Conservation (phyloP, 1,140 invertebrate species). For the Gryllus bimaculatus region DNA sequence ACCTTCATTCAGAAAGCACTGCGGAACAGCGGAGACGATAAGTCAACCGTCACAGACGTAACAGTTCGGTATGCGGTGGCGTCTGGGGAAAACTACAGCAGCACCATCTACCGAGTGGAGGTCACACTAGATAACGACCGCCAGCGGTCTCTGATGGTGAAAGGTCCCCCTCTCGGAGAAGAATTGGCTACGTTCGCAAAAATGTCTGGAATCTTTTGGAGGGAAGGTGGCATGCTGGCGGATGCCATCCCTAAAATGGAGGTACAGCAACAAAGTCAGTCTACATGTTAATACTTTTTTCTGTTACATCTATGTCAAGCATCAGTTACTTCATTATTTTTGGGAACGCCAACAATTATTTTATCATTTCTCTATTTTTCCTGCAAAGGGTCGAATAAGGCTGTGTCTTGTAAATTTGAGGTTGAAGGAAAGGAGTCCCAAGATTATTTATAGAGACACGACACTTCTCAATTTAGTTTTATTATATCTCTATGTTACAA, state of each 20-base stretch:
- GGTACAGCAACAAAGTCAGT: neutral
- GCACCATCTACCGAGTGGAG: conserved; percentile 34
- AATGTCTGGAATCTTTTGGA: neutral
- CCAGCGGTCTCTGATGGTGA: neutral
- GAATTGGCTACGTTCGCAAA: neutral
- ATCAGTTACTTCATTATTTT: too few relatives aligned
- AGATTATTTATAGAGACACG: too few relatives aligned
- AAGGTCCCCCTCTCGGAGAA: neutral
- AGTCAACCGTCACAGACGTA: conserved; percentile 27
- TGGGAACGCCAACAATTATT: too few relatives aligned
- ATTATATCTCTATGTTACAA: too few relatives aligned
- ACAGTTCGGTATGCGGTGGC: conserved; percentile 31
- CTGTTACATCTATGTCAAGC: too few relatives aligned
- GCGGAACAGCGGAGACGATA: neutral
- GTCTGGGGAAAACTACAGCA: conserved; percentile 41
- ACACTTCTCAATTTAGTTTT: too few relatives aligned
- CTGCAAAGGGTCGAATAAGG: too few relatives aligned
- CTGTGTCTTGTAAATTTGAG: too few relatives aligned
- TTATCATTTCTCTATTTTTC: too few relatives aligned
- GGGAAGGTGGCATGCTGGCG: neutral
- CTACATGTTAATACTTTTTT: too few relatives aligned
- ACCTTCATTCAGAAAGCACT: neutral
- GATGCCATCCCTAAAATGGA: neutral
- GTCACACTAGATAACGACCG: conserved; percentile 14
- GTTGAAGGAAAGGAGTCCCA: too few relatives aligned